These are phyloP conservation scores for Phenganax stokvisi DNA, from an alignment of 92 coral and sea anemone genomes.

Conservation along the genomic window DNA sequence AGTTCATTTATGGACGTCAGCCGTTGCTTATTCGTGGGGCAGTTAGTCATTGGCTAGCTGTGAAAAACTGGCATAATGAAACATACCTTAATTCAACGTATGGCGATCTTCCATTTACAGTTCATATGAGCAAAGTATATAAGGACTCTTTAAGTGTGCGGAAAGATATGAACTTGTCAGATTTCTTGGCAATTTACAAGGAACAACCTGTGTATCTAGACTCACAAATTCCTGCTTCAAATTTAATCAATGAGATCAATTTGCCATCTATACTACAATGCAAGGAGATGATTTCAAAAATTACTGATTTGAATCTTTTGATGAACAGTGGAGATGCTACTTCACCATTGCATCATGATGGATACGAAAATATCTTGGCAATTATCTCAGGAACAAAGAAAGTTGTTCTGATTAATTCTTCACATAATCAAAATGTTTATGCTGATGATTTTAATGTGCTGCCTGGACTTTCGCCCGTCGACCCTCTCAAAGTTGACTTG, in stretches of 20 bases:
- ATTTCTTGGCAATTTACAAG: constrained; percentile 66
- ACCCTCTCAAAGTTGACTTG: constrained; percentile 72
- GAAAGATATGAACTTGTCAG: constrained; percentile 57
- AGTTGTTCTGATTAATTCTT: constrained; percentile 57
- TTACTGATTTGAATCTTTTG: constrained; percentile 55
- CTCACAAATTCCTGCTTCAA: constrained; percentile 67
- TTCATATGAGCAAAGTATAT: constrained; percentile 71
- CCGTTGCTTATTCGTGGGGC: constrained; percentile 86
- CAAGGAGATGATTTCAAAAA: constrained; percentile 58
- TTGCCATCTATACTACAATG: constrained; percentile 80
- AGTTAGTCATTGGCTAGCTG: constrained; percentile 87
- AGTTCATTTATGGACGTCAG: constrained; percentile 62
- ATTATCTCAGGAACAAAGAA: constrained; percentile 78
- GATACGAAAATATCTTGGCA: constrained; percentile 75
- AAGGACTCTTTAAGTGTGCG: constrained; percentile 63
- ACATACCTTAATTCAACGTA: constrained; percentile 64
- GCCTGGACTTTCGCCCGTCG: constrained; percentile 76
- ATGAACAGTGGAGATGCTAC: constrained; percentile 76
- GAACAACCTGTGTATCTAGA: constrained; percentile 77
- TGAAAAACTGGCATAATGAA: constrained; percentile 70
- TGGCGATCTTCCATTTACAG: constrained; percentile 63
- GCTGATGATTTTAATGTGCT: constrained; percentile 62
- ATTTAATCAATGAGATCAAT: constrained; percentile 58
- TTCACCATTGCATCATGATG: constrained; percentile 93
- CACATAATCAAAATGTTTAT: constrained; percentile 59